Percentiles rank a stretch among this genome's conserved stretches.
phyloP scores from a whole-genome alignment of 2,888 invertebrate genomes.

The Apotomis capreana region DNA sequence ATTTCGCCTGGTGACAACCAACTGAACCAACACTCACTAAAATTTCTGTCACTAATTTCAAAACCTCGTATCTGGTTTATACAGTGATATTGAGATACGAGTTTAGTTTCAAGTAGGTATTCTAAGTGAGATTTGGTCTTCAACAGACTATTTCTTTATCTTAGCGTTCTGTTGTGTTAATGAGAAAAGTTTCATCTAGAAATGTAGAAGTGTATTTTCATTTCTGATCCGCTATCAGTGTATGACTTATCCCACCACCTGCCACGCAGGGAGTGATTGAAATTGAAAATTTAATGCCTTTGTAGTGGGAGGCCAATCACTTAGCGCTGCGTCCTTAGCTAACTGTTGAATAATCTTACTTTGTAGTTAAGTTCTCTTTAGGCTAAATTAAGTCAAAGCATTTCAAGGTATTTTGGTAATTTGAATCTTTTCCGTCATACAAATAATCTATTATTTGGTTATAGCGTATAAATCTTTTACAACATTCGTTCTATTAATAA shows the following conservation, averaged over 20 bases:
- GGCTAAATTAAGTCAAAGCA: not conserved
- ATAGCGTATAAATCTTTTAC: too few species aligned
- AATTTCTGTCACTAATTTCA: too few species aligned
- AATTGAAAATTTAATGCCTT: constrained; percentile 69
- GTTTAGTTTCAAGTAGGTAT: too few species aligned
- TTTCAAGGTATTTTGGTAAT: not conserved
- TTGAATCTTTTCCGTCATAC: not conserved
- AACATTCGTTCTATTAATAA: too few species aligned
- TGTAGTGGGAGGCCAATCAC: constrained; percentile 64
- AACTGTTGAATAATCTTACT: constrained; percentile 34
- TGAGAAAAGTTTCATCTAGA: too few species aligned
- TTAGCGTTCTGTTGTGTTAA: too few species aligned
- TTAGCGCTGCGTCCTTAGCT: constrained; percentile 48
- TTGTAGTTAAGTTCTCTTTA: constrained; percentile 23
- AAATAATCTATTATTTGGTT: not conserved
- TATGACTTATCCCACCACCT: constrained; percentile 29
- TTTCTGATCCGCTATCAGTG: constrained; percentile 22
- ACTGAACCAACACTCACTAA: too few species aligned
- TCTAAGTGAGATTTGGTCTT: too few species aligned
- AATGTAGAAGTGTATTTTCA: not conserved
- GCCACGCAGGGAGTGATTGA: constrained; percentile 61
- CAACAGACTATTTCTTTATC: too few species aligned
- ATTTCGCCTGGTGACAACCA: too few species aligned
- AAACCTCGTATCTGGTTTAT: too few species aligned
- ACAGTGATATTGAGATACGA: too few species aligned